phyloP scores from a whole-genome alignment of 2,888 invertebrate genomes.

The Galerucella pusilla region DNA sequence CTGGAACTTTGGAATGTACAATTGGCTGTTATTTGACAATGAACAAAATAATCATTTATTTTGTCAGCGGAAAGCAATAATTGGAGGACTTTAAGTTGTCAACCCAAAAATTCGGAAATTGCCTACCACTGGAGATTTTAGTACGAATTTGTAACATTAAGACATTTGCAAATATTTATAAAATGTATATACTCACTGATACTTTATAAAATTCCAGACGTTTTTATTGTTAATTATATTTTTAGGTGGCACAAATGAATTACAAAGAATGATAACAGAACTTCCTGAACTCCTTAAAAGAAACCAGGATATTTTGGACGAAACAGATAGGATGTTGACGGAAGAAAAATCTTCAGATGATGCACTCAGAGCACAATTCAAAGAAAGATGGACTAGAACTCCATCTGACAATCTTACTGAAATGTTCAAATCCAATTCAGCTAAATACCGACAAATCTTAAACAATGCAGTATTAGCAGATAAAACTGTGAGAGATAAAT shows the following conservation, averaged over 20 bases:
- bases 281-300: slow-evolving; percentile 90
- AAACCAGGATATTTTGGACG: slow-evolving; percentile 94
- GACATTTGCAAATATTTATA: too few relatives aligned
- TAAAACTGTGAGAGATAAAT: slow-evolving; percentile 88
- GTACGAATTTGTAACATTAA: too few relatives aligned
- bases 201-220: neutral
- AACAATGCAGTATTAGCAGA: slow-evolving; percentile 88
- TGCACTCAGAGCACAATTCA: slow-evolving; percentile 88
- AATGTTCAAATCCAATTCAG: slow-evolving; percentile 87
- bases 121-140: too few relatives aligned
- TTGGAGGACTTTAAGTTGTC: too few relatives aligned
- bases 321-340: slow-evolving; percentile 85
- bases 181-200: too few relatives aligned
- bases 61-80: too few relatives aligned
- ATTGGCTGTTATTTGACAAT: too few relatives aligned
- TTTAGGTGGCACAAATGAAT: slow-evolving; percentile 79
- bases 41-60: too few relatives aligned
- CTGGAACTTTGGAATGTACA: too few relatives aligned
- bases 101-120: too few relatives aligned
- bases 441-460: slow-evolving; percentile 93
- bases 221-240: slow-evolving; percentile 68
- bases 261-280: slow-evolving; percentile 82
- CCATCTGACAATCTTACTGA: slow-evolving; percentile 89
- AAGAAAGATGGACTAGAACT: slow-evolving; percentile 92
- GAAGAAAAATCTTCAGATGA: slow-evolving; percentile 94